phyloP scores from a whole-genome alignment of 2,888 invertebrate species.

The Phyllotreta cruciferae region DNA sequence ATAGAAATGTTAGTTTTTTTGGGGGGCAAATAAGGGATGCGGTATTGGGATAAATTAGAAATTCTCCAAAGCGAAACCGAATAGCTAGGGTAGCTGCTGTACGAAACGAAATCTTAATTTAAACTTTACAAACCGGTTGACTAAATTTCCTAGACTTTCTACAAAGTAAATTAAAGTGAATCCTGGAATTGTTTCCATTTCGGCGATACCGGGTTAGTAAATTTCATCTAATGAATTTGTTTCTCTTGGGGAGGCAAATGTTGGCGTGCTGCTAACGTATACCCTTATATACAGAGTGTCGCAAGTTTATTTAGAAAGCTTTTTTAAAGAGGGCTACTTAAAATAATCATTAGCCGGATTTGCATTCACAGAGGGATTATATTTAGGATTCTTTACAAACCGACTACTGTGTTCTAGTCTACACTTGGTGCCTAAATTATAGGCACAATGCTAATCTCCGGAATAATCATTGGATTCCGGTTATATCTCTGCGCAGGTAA shows the following conservation, averaged over 20 bases:
- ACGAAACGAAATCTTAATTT: slow-evolving; percentile 41
- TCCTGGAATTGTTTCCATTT: slow-evolving; percentile 47
- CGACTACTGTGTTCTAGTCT: slow-evolving; percentile 34
- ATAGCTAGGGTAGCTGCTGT: slow-evolving; percentile 14
- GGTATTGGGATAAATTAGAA: no score
- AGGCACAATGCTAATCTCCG: slow-evolving; percentile 26
- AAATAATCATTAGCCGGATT: slow-evolving; percentile 30
- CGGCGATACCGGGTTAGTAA: slow-evolving; percentile 38
- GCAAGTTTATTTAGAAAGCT: no score
- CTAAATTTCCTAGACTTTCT: slow-evolving; percentile 45
- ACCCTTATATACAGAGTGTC: no score
- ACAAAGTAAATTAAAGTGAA: slow-evolving; percentile 47
- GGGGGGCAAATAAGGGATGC: no score
- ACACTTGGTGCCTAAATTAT: slow-evolving; percentile 37
- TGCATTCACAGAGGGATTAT: slow-evolving; percentile 25
- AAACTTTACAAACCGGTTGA: slow-evolving; percentile 46
- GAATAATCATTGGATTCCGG: slow-evolving; percentile 20
- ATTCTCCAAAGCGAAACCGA: slow-evolving; percentile 8
- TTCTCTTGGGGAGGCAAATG: slow-evolving; percentile 13
- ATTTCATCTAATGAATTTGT: slow-evolving; percentile 33
- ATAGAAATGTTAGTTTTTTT: no score
- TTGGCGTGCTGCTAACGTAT: no score
- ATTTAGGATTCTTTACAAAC: slow-evolving; percentile 7
- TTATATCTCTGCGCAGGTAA: slow-evolving; percentile 25
- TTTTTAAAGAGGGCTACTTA: slow-evolving; percentile 2